Conservation (phyloP, 2,888 invertebrate genomes). For the Meliscaeva auricollis region DNA sequence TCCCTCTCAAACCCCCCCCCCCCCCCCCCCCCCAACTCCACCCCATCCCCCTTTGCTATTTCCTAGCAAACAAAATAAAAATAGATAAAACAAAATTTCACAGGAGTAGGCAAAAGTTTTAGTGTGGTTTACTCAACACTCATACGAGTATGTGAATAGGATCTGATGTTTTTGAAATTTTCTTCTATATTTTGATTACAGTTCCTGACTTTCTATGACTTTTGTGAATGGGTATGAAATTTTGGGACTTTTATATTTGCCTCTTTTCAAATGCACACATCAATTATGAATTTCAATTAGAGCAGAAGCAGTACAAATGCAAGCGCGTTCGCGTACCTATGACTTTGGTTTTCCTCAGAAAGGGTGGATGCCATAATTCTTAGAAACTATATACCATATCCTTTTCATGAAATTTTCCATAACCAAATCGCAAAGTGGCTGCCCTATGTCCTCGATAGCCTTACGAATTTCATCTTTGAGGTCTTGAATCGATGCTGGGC, state of each 20-base stretch:
- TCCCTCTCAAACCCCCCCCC: background rate
- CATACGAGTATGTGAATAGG: slow-evolving; percentile 25
- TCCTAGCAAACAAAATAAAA: background rate
- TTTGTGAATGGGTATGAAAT: background rate
- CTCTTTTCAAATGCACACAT: slow-evolving; percentile 45
- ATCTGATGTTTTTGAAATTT: slow-evolving; percentile 38
- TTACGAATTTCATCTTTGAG: too few relatives aligned
- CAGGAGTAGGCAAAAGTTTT: slow-evolving; percentile 19
- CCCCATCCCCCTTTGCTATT: too few relatives aligned
- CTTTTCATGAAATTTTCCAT: too few relatives aligned
- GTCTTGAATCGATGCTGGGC: too few relatives aligned
- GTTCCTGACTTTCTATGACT: background rate
- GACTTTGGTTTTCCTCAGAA: background rate
- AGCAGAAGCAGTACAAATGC: background rate
- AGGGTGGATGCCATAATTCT: background rate
- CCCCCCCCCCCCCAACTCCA: too few relatives aligned
- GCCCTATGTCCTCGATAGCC: too few relatives aligned
- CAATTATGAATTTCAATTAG: slow-evolving; percentile 74
- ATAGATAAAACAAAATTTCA: background rate
- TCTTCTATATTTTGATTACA: slow-evolving; percentile 28
- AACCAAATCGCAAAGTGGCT: too few relatives aligned
- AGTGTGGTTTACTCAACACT: slow-evolving; percentile 56
- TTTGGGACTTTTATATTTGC: slow-evolving; percentile 31
- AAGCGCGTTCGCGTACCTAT: background rate
- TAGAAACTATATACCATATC: background rate